Conservation (phyloP, 2,113 vertebrate genomes). For the Beaufortia kweichowensis region DNA sequence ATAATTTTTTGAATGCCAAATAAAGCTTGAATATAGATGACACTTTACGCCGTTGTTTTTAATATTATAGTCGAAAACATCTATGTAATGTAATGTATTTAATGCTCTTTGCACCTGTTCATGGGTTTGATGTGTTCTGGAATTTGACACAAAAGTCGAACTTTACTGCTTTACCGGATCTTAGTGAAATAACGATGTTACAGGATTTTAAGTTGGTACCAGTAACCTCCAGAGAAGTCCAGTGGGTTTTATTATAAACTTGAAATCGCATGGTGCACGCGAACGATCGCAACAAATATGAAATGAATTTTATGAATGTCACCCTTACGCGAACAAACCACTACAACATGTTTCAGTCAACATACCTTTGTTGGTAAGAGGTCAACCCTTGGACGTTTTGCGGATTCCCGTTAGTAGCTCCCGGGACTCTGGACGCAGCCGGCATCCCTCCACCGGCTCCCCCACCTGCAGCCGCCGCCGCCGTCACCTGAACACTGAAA, state of each 20-base stretch:
- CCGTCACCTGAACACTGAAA: conserved; percentile 98
- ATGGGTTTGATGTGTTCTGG: neutral
- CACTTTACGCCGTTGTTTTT: no score
- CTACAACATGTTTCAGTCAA: conserved; percentile 49
- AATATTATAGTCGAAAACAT: neutral
- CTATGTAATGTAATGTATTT: neutral
- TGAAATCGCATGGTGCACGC: neutral
- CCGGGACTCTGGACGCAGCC: conserved; percentile 83
- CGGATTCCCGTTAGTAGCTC: conserved; percentile 88
- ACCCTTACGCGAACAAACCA: neutral
- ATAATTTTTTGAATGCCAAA: neutral
- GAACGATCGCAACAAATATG: neutral
- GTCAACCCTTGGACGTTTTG: conserved; percentile 91
- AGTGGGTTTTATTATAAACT: neutral
- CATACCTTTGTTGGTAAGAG: conserved; percentile 96
- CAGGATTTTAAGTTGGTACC: neutral
- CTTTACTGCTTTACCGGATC: neutral
- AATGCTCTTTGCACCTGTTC: neutral
- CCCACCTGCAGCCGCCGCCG: conserved; percentile 84
- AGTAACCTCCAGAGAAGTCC: conserved; percentile 20
- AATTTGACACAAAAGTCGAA: neutral
- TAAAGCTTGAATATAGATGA: neutral
- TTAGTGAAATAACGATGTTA: neutral
- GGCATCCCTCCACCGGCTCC: conserved; percentile 86
- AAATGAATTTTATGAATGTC: conserved; percentile 1